A percentile compares a stretch with the other conserved stretches of the same genome.
Conservation (phyloP, 1,140 invertebrate species). For the Drosophila novamexicana region DNA sequence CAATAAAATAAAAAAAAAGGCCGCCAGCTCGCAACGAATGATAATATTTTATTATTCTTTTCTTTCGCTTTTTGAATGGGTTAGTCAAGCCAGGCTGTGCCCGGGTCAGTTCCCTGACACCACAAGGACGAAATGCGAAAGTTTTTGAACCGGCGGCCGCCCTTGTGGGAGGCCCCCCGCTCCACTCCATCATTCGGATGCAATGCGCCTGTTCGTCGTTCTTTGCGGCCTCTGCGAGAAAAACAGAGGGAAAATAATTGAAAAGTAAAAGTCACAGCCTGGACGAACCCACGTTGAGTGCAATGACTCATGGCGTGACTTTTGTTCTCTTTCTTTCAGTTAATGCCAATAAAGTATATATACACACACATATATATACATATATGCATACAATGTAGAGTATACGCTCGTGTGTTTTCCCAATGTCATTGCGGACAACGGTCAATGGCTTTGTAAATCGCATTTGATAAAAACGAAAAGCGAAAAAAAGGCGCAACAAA, state of each 20-base stretch:
- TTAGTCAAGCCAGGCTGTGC: not conserved
- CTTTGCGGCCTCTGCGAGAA: not conserved
- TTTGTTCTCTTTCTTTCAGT: constrained; percentile 76
- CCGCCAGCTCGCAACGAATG: constrained; percentile 10
- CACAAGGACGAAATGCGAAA: constrained; percentile 48
- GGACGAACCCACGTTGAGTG: constrained; percentile 51
- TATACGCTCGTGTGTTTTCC: constrained; percentile 20
- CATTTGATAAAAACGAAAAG: constrained; percentile 39
- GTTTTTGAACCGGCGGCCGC: constrained; percentile 35
- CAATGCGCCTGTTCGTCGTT: not conserved
- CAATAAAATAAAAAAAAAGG: constrained; percentile 52
- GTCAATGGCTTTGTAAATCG: constrained; percentile 61
- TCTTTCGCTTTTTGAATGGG: constrained; percentile 12
- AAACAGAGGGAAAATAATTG: not conserved
- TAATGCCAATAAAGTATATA: constrained; percentile 42
- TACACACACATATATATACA: not conserved
- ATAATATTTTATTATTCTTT: constrained; percentile 12
- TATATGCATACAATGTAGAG: constrained; percentile 8
- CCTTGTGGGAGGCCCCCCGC: constrained; percentile 14
- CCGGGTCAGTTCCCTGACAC: constrained; percentile 10
- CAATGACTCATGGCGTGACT: constrained; percentile 79
- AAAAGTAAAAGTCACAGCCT: constrained; percentile 72
- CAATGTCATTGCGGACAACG: constrained; percentile 74
- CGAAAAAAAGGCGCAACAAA: not conserved
- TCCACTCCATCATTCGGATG: not conserved